Base-by-base conservation (phyloP, 2,113 vertebrate genomes). In the Apteryx mantelli region DNA sequence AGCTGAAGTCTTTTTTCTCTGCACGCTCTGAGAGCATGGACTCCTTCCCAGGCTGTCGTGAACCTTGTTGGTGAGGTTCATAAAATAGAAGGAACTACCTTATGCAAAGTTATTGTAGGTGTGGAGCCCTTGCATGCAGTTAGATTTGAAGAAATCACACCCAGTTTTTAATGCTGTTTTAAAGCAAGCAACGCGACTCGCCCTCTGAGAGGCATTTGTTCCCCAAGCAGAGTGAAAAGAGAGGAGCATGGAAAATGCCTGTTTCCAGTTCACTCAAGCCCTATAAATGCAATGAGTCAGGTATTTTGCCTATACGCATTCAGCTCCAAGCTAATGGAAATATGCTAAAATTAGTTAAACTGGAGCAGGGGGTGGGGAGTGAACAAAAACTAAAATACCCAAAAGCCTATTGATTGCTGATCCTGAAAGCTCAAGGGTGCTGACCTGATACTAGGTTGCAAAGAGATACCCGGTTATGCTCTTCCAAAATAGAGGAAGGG, bases 1-100 rank as follows among this genome's bases (percentile, higher is more conserved):
- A 36, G 61, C 22, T 30, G 48, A 5, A 56, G 13, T 12, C 21
- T 70, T 40, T 58, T 61, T 2, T 68, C 66, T 61, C 28, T 73
- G 9, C 2, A 1, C 1, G 0, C 5, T 69, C 46, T 83, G 38
- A 19, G 42, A 64, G n/a, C 0, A 7, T 82, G 9, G 9, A 4
- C 15, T 53, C 7, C 8, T 55, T 80, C 0, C 7, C 48, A 60
- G 12, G 10, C 2, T 48, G 17, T 36, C 48, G 58, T 48, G 46
- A 48, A 19, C 46, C 18, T 48, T 19, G 22, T 28, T 46, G 1
- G 48, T 10, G 24, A 17, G 11, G 9, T 22, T 89, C 70, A 2
- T 24, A n/a, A 38, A 34, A 16, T 7, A 7, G 46, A 70, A 82
- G n/a, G 18, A 76, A 89, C 60, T 28, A 53, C 58, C 4, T 26